Evolutionary conservation across 1,140 invertebrate genomes (phyloP), one percentile per base, ranked within the genome.

Genomic region (Pygmarrhopalites habei): DNA sequence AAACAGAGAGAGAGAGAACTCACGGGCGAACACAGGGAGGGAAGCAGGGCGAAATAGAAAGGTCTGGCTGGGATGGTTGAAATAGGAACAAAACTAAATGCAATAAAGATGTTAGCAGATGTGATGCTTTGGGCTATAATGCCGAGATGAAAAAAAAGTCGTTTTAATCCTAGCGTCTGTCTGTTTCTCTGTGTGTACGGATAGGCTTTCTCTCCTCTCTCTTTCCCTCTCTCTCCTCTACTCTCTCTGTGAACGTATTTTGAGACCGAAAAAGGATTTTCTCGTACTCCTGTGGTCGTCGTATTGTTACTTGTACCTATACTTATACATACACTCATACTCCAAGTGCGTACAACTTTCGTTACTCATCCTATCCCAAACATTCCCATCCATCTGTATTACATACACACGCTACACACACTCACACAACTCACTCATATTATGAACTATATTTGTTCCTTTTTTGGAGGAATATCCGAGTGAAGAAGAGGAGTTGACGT

Each of bases 21-120:
- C 5, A 14, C 10, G 44, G 44, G n/a, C 44, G 19, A 46, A 21
- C 7, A 28, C 7, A 52, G 23, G 5, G 23, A 52, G 7, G 19
- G 23, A 29, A 25, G 12, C 15, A 30, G 14, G 4, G 19, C 7
- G 19, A 47, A 5, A 15, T 15, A 35, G 32, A 35, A 15, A 35
- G 32, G 32, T 35, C 15, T 35, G 32, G 32, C 32, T 35, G 5
- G 32, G 32, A 35, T n/a, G 15, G 35, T 58, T 51, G 44, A 64
- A 58, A 58, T 30, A 64, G 62, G 56, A 58, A 58, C 55, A 64
- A 52, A 39, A 64, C 55, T 52, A 66, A 67, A 67, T 67, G 65
- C 61, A 67, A 67, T 64, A 59, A 67, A 67, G 65, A 67, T 67
- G 65, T 67, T 64, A 63, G 65, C 65, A 67, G 65, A 67, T 67